These are phyloP conservation scores for Lynx canadensis DNA, from an alignment of 2,113 vertebrate species.

Conservation along the genomic window DNA sequence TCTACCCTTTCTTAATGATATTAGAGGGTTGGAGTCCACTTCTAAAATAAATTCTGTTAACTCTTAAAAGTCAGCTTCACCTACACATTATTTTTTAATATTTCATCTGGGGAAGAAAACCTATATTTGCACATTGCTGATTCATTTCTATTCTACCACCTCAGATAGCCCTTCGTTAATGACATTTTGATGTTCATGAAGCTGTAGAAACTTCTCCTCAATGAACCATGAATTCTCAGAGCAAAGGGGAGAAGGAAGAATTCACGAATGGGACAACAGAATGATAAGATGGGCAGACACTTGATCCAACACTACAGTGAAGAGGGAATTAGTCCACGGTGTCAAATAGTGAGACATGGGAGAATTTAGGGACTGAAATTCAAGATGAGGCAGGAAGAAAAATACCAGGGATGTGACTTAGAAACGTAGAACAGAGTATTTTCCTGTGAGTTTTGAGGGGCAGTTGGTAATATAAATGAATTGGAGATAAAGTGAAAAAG, in stretches of 20 bases:
- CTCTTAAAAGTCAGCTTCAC: not conserved
- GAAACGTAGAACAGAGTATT: not conserved
- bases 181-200: not conserved
- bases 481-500: not conserved
- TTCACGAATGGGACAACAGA: not conserved
- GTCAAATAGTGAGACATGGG: not conserved
- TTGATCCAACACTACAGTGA: too few relatives aligned
- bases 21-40: not conserved
- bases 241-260: not conserved
- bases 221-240: not conserved
- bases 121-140: not conserved
- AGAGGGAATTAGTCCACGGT: not conserved
- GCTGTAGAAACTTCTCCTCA: not conserved
- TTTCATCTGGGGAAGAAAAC: not conserved
- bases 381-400: not conserved
- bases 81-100: not conserved
- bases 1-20: not conserved
- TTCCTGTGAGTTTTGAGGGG: not conserved
- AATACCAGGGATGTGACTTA: not conserved
- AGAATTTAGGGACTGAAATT: not conserved
- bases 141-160: not conserved
- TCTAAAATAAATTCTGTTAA: not conserved
- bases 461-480: not conserved
- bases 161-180: not conserved
- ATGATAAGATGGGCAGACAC: too few relatives aligned